Evolutionary conservation across 2,888 invertebrate genomes (phyloP), one percentile per base, ranked within the genome.

Genomic region (Pristionchus japonicus): DNA sequence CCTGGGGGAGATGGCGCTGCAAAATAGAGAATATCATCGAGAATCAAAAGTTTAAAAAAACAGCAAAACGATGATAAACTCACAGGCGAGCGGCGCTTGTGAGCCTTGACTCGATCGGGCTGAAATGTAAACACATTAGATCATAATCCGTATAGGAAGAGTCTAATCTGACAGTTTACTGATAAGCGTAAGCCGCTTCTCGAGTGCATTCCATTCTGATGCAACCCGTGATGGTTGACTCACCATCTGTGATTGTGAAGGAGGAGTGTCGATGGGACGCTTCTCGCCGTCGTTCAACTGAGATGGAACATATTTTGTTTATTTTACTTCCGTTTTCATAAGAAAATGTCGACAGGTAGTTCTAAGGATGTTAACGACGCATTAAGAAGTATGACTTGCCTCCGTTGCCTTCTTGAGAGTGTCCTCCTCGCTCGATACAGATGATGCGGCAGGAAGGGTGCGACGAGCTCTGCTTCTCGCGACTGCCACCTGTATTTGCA

Each of bases 221-320:
- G 9, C 34, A 17, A 67, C 11, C 20, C 57, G n/a, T 52, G 20
- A 52, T 57, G 23, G 1, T 6, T 57, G 1, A 11, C 82, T 34
- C 1, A 83, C 82, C 82, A 83, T 83, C 52, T 27, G 27, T 17
- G 82, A 83, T 23, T 83, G 82, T 13, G 82, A 49, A 1, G 82
- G 82, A 9, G 17, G 52, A 0, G 15, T 37, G 82, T 83, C 82
- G 1, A 83, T 52, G 3, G 82, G 82, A 4, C 52, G 31, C 13
- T n/a, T 31, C 82, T 83, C 82, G 3, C 82, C 82, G 34, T 37
- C 82, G 11, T 83, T 83, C 1, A 83, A 27, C 82, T 83, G 52
- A 49, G 34, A 49, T 17, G 6, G 17, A n/a, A 82, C 31, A 3
- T 3, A 74, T 23, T n/a, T n/a, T n/a, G n/a, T n/a, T n/a, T n/a